Base-by-base conservation (phyloP, 2,888 invertebrate genomes). In the Diaphora mendica region DNA sequence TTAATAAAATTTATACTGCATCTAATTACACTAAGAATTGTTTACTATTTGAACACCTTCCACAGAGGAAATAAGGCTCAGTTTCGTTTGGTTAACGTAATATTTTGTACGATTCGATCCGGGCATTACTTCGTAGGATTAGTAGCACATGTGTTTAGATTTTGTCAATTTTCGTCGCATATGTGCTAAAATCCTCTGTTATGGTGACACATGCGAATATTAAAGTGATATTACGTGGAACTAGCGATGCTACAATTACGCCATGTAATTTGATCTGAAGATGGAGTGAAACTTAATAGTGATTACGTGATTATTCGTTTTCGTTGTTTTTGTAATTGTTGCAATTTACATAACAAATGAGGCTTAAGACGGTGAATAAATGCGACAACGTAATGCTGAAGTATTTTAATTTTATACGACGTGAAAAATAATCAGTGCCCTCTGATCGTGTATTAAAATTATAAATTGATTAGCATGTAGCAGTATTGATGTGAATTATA, bases 141-240 rank as follows among this genome's bases (percentile, higher is more conserved):
- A 88, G 85, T 77, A 79, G 76, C 91, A 84, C 91, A 91, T 90
- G 88, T 91, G 91, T 87, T 87, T 79, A 79, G 79, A 85, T 89
- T 88, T 88, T 85, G 87, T 78, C 80, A 79, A 84, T 84, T 83
- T 85, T 83, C 82, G 83, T 85, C 85, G 85, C 86, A 85, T 84
- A 85, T 78, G 85, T 76, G 84, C 67, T 79, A 73, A 82, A 76
- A 79, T 77, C 65, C 68, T 30, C 17, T 76, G 70, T 82, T 73
- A 77, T 77, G 42, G 77, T 75, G 77, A 83, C 42, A 81, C 75
- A 76, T 77, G 55, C 74, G 75, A 74, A 75, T 78, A 71, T 80
- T 76, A 69, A 64, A 33, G 64, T 55, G 59, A 72, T 78, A 73
- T 62, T 72, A 76, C 33, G 17, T 23, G 42, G 20, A 73, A 73